Base-by-base conservation (phyloP, 2,797 vertebrate species). In the Spinus olivaceus region DNA sequence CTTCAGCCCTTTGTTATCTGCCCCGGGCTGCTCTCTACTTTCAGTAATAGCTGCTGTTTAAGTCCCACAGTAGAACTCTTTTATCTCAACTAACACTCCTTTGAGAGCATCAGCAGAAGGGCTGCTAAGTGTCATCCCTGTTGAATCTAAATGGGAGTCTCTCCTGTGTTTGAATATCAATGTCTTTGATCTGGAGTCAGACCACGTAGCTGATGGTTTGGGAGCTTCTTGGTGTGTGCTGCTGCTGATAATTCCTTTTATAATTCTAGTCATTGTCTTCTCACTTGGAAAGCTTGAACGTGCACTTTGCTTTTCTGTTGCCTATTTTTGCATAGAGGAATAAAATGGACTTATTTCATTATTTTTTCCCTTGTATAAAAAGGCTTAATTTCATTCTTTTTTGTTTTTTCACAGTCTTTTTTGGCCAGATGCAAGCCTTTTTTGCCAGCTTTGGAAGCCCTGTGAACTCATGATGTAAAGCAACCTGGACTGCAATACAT, bases 241-340 rank as follows among this genome's bases (percentile, higher is more conserved):
- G 37, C 22, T 92, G 74, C 51, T 92, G 90, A 65, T 92, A 90
- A 94, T 81, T 93, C 56, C 51, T 89, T 88, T 94, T 87, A 50
- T 91, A 81, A 94, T 92, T 94, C 81, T 77, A 89, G 66, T 73
- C 77, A 86, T 79, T 96, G 76, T 94, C 80, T 92, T 90, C 86
- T 92, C 53, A 60, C 79, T 76, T 88, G 78, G 56, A 93, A 42
- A 89, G 20, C n/a, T 63, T 67, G 69, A 71, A 86, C 32, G 8
- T 20, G 63, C 49, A 78, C 41, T 42, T 86, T 35, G 27, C 8
- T 93, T 86, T 91, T 85, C 72, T 66, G 32, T 46, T 77, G 53
- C 35, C 6, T 11, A 6, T 57, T 91, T 93, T 67, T 79, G 56
- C 65, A 20, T 17, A 73, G 60, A 57, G 49, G 73, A 86, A 81